phyloP scores from a whole-genome alignment of 1,140 invertebrate species.

The Drosophila subpulchrella region DNA sequence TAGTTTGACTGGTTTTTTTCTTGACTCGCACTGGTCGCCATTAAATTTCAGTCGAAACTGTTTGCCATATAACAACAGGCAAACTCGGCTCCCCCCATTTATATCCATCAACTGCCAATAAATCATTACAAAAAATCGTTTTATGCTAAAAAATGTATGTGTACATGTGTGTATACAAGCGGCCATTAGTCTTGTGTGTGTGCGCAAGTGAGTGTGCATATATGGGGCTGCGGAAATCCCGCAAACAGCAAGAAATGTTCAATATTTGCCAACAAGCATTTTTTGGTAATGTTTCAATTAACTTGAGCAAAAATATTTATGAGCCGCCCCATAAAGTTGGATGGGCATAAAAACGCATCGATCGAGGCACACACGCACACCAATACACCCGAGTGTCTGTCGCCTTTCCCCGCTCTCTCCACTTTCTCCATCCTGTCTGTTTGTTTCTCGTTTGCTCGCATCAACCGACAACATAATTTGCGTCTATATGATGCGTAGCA shows the following conservation, averaged over 20 bases:
- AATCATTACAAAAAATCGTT: conserved; percentile 85
- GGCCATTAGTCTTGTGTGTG: conserved; percentile 39
- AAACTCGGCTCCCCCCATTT: conserved; percentile 51
- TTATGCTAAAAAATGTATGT: conserved; percentile 47
- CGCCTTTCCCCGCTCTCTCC: not conserved
- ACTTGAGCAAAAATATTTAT: conserved; percentile 81
- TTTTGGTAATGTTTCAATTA: conserved; percentile 82
- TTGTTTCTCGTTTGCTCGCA: conserved; percentile 24
- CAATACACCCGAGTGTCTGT: not conserved
- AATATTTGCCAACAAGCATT: conserved; percentile 76
- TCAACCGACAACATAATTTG: conserved; percentile 68
- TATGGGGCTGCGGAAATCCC: conserved; percentile 3
- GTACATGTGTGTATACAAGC: conserved; percentile 20
- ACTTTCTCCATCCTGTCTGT: conserved; percentile 1
- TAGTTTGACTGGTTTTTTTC: conserved; percentile 23
- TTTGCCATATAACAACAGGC: conserved; percentile 48
- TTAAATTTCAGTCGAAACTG: conserved; percentile 38
- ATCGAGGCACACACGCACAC: conserved; percentile 14
- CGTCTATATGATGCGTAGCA: conserved; percentile 68
- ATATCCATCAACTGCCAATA: conserved; percentile 57
- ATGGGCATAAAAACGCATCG: conserved; percentile 68
- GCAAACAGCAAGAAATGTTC: conserved; percentile 53
- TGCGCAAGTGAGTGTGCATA: not conserved
- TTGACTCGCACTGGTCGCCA: conserved; percentile 8
- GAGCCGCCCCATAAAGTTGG: conserved; percentile 59